A percentile compares a stretch with the other conserved stretches of the same genome.
Evolutionary conservation across 2,113 vertebrate genomes (phyloP).

Genomic region (Aphelocoma coerulescens): DNA sequence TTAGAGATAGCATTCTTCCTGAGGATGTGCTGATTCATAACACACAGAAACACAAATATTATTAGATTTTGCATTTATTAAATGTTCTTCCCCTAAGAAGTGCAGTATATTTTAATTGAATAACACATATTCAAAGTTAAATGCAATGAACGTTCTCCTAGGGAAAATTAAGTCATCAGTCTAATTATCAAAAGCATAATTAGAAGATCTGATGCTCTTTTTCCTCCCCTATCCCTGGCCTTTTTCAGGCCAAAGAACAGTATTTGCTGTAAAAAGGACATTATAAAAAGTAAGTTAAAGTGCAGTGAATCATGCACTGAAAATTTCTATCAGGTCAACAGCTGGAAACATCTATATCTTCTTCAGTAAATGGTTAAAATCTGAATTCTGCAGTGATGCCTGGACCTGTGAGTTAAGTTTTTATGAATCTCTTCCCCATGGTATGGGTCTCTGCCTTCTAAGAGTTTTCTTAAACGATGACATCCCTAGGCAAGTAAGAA

Average conservation of each 20-base stretch:
- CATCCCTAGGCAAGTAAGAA: constrained; percentile 13
- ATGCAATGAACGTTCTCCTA: background rate
- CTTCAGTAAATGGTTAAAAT: background rate
- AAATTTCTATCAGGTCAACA: background rate
- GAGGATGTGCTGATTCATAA: background rate
- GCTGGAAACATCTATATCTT: background rate
- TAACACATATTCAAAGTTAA: background rate
- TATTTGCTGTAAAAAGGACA: background rate
- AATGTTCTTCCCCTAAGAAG: background rate
- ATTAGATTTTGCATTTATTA: background rate
- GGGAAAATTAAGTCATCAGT: background rate
- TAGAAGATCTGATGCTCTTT: background rate
- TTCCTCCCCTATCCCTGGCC: background rate
- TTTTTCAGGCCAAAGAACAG: background rate
- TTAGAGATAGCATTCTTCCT: background rate
- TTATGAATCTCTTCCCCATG: background rate
- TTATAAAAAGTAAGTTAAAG: background rate
- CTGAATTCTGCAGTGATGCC: background rate
- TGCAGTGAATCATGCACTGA: background rate
- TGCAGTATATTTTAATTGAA: background rate
- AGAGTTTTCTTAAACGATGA: constrained; percentile 7
- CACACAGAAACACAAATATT: background rate
- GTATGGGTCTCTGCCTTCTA: background rate
- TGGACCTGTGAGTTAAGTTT: background rate
- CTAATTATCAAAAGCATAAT: background rate